Evolutionary conservation across 2,888 invertebrate species (phyloP), one percentile per base, ranked within the genome.

Genomic region (Drosophila phalerata): DNA sequence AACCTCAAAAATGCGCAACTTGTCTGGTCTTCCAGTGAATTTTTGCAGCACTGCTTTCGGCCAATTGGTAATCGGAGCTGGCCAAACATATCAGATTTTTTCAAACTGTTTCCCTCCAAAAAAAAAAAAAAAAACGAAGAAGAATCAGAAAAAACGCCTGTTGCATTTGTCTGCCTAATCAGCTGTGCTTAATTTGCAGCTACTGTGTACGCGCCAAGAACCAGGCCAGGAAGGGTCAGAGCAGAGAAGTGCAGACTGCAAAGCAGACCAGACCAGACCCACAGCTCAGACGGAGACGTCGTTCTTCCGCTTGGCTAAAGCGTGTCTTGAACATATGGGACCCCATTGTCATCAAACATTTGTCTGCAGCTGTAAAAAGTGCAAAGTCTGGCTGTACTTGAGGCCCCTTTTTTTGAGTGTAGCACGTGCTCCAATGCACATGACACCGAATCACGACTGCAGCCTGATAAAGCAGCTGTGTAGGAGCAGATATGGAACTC

Each of bases 261-360:
- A n/a, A n/a, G 19, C 42, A 15, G 10, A 9, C 13, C 19, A 42
- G 43, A n/a, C 34, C 17, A 48, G 40, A 38, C 37, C 34, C 13
- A 17, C 19, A 17, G 19, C 8, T 10, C 30, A 55, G 65, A 58
- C 52, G 43, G 42, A 55, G 62, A 61, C 52, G 66, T 25, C 47
- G 48, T 78, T 88, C 88, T 90, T 89, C 88, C 90, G 90, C 90
- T 88, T 89, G 88, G 89, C 88, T 90, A 87, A 87, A 89, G 88
- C 85, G 88, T 89, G 85, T 83, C 88, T 85, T 74, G 66, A 83
- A 85, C 83, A 83, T 88, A 83, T 83, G 83, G 83, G 83, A 65
- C 22, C 38, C 37, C 53, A 58, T 49, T 61, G 57, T 55, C 37
- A 32, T 11, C 25, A 45, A 42, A 38, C 60, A 47, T 56, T 56